phyloP scores from a whole-genome alignment of 1,140 invertebrate species.

The Saccostrea glomerata region DNA sequence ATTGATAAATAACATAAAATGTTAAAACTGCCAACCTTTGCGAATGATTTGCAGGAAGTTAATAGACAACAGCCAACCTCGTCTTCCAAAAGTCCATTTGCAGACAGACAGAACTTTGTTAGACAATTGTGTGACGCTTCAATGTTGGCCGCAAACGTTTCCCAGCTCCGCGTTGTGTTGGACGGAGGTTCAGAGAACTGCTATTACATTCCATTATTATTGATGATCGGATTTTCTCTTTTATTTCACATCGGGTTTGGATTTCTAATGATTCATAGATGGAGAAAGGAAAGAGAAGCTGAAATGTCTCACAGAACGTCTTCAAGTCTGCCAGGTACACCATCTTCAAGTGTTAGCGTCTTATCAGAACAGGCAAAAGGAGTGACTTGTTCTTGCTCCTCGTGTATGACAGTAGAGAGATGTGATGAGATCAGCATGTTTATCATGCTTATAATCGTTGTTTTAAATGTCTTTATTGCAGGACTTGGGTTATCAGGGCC shows the following conservation, averaged over 20 bases:
- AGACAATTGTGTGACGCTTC: neutral
- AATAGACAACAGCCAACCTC: neutral
- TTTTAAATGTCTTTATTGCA: conserved; percentile 17
- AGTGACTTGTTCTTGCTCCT: neutral
- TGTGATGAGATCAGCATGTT: neutral
- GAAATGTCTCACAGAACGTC: neutral
- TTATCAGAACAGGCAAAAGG: neutral
- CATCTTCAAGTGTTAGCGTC: neutral
- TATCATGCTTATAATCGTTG: conserved; percentile 1
- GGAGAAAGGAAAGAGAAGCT: neutral
- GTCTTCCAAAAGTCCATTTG: neutral
- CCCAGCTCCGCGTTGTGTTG: neutral
- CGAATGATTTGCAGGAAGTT: neutral
- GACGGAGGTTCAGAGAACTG: neutral
- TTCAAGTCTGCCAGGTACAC: neutral
- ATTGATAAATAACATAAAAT: no score
- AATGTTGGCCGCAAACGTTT: neutral
- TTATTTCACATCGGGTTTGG: neutral
- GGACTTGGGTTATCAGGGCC: neutral
- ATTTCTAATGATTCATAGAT: neutral
- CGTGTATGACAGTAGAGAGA: neutral
- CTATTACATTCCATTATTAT: neutral
- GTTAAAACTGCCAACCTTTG: no score
- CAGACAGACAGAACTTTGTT: neutral
- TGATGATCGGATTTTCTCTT: neutral